phyloP scores from a whole-genome alignment of 2,113 vertebrate species.

The Oryzias curvinotus region DNA sequence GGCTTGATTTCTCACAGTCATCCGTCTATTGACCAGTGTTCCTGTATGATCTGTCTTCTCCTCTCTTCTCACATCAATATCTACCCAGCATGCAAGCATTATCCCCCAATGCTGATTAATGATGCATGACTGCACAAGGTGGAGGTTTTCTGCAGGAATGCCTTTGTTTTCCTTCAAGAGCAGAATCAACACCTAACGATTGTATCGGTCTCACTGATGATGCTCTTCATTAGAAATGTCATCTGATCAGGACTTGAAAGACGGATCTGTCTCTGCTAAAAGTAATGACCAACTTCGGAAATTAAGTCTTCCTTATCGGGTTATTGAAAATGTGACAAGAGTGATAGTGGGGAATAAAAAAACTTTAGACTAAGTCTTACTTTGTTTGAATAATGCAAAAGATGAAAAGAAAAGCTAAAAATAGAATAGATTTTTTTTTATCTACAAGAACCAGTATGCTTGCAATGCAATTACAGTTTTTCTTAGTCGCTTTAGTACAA shows the following conservation, averaged over 20 bases:
- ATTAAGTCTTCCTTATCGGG: constrained; percentile 23
- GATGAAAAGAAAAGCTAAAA: constrained; percentile 24
- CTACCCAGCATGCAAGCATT: constrained; percentile 22
- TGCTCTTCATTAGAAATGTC: neutral
- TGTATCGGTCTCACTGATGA: neutral
- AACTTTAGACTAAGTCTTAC: constrained; percentile 4
- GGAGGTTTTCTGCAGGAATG: constrained; percentile 15
- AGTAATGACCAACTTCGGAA: constrained; percentile 19
- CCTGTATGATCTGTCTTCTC: constrained; percentile 12
- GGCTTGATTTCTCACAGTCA: constrained; percentile 25
- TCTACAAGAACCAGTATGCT: constrained; percentile 1
- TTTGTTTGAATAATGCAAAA: constrained; percentile 26
- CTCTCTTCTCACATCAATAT: constrained; percentile 43
- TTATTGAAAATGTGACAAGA: constrained; percentile 30
- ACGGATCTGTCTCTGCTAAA: constrained; percentile 1
- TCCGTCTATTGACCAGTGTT: constrained; percentile 38
- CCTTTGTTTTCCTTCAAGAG: neutral
- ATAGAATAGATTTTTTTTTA: constrained; percentile 13
- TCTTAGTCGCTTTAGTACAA: too few species aligned
- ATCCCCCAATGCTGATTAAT: constrained; percentile 18
- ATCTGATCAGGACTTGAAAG: constrained; percentile 18
- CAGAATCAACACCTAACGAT: neutral
- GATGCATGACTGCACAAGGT: constrained; percentile 8
- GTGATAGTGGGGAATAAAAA: constrained; percentile 4
- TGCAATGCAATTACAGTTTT: too few species aligned